Base-by-base conservation (phyloP, 2,888 invertebrate genomes). In the Eristalis intricaria region DNA sequence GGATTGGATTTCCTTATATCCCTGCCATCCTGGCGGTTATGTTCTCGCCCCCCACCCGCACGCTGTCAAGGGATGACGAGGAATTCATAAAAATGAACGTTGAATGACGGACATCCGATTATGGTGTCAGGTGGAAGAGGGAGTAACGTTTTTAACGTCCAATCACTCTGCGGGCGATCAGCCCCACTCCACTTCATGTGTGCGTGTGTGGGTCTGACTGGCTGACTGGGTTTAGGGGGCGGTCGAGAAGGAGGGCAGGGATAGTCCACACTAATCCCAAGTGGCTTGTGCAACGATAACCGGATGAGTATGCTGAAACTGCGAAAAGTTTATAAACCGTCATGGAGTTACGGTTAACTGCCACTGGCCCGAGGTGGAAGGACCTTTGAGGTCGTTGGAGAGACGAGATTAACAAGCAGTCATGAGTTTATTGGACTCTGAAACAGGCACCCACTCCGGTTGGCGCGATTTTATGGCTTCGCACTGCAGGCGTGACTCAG, bases 51-150 rank as follows among this genome's bases (percentile, higher is more conserved):
- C 50, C 32, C 32, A 10, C 32, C 32, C n/a, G n/a, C 19, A 8
- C 19, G 50, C 7, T 50, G 19, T 8, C n/a, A 19, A 5, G 19
- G n/a, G 19, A 50, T 19, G 50, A 50, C 50, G 50, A 19, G 19
- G 19, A 19, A 40, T n/a, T 50, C 56, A n/a, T 68, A 56, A 13
- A 58, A 58, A 69, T 58, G 29, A 50, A 68, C 26, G 50, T 50
- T 50, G 43, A 69, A 69, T 69, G 69, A 69, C 69, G 69, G 56
- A 56, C 69, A 58, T 69, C 50, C 19, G 50, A 50, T 50, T 50
- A 19, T 50, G 2, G 19, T 50, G 50, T 19, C 50, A 19, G 50
- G 50, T 50, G 19, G 50, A 50, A 7, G 7, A 50, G 8, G 50
- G 50, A 50, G 50, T 19, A 8, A 43, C n/a, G 43, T 43, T 43